Evolutionary conservation across 2,113 vertebrate genomes (phyloP), one percentile per base, ranked within the genome.

Genomic region (Melospiza melodia): DNA sequence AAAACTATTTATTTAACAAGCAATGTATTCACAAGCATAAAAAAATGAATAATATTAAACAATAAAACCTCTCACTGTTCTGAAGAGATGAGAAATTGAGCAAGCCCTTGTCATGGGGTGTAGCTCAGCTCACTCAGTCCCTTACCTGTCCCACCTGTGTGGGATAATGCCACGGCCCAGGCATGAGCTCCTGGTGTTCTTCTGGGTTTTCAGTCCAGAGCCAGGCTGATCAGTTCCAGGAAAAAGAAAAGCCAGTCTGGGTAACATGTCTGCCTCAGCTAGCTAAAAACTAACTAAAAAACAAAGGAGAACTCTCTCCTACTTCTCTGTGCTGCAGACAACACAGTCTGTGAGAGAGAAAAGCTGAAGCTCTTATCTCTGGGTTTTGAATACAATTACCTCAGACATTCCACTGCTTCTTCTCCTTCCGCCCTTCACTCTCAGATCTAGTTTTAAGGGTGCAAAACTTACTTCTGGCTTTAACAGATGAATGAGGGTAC

Each of bases 81-180:
- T 28, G 67, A 22, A 28, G 18, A 69, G 18, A 37, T 49, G n/a
- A 25, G 24, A 37, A 28, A 28, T 69, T 28, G n/a, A 69, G 46
- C 8, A 69, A 28, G 9, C 21, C 20, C n/a, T 20, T 69, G 5
- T 22, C 1, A 2, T 39, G 27, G 35, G 35, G 3, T 52, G 48
- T 16, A 17, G 48, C 35, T 71, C 4, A 0, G 14, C 48, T 69
- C 2, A 0, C 35, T 30, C 48, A 12, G 48, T 31, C 35, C 51
- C 19, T 49, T 21, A 15, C 15, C n/a, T 16, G n/a, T 16, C 48
- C 48, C 13, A 30, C 19, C 20, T 39, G 14, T 1, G 14, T 11
- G 15, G 67, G 48, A 22, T 17, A 23, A 17, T 23, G 27, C 35
- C 3, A 1, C 2, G 0, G 35, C n/a, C 13, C 5, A 9, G 7